These are phyloP conservation scores for Sprattus sprattus DNA, from an alignment of 2,113 vertebrate genomes.

Conservation along the genomic window DNA sequence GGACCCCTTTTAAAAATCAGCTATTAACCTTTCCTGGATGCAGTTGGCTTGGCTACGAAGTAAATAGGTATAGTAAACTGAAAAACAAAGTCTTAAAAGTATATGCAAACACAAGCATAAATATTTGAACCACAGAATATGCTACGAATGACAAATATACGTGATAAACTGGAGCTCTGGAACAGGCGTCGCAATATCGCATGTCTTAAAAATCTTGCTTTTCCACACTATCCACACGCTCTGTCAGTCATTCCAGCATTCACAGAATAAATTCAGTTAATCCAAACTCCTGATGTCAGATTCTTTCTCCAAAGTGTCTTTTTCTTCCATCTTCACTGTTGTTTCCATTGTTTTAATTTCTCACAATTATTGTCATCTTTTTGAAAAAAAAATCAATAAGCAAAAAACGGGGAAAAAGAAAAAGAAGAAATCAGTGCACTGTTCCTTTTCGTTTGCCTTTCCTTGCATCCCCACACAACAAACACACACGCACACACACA, in stretches of 20 bases:
- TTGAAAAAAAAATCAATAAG: slow-evolving; percentile 38
- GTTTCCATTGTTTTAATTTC: slow-evolving; percentile 67
- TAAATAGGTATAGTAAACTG: slow-evolving; percentile 73
- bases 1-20: slow-evolving; percentile 73
- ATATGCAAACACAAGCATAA: slow-evolving; percentile 81
- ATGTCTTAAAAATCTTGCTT: slow-evolving; percentile 14
- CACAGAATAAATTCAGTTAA: not conserved
- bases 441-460: slow-evolving; percentile 51
- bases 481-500: slow-evolving; percentile 22
- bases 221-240: slow-evolving; percentile 52
- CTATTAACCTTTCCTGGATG: slow-evolving; percentile 74
- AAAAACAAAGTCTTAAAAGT: slow-evolving; percentile 76
- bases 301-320: slow-evolving; percentile 40
- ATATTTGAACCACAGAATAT: slow-evolving; percentile 80
- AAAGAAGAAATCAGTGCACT: slow-evolving; percentile 65
- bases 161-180: slow-evolving; percentile 75
- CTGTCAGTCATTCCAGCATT: slow-evolving; percentile 7
- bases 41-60: slow-evolving; percentile 74
- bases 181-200: slow-evolving; percentile 65
- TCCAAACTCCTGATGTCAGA: not conserved
- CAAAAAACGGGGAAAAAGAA: slow-evolving; percentile 12
- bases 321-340: slow-evolving; percentile 79
- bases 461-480: slow-evolving; percentile 18
- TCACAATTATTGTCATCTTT: slow-evolving; percentile 64
- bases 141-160: slow-evolving; percentile 79